Base-by-base conservation (phyloP, 2,888 invertebrate genomes). In the Epiperipatus broadwayi region DNA sequence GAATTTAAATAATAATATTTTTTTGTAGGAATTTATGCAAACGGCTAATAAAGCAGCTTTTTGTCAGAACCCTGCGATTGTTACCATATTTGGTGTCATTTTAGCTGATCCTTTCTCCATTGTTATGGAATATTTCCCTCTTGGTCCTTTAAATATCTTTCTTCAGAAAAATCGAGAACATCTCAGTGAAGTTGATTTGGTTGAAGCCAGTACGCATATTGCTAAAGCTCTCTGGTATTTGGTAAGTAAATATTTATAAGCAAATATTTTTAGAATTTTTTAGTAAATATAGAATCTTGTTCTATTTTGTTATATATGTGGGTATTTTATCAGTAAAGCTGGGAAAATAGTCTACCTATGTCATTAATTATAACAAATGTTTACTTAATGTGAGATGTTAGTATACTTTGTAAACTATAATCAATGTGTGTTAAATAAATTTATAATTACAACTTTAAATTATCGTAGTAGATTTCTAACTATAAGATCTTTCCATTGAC, bases 151-250 rank as follows among this genome's bases (percentile, higher is more conserved):
- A 10, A 78, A 84, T 53, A 65, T 63, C 33, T 80, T 78, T 56
- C 64, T 60, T 12, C 43, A 41, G 33, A 44, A 48, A 28, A 44
- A 50, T 35, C n/a, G n/a, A n/a, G n/a, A 44, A 4, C 45, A 45
- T 12, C 41, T 57, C 4, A 50, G 52, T 41, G 48, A 50, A 41
- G 68, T 76, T 0, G 79, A 83, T 53, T 63, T 85, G 46, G 71
- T 84, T 47, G 81, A 84, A 57, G 78, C 81, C 30, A 69, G 78
- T 7, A 75, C 78, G 20, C 74, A 75, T 38, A 57, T 87, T 37
- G 81, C 84, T 2, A 74, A 78, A 21, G 85, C 83, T 7, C 63
- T 87, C 19, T 83, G 79, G 73, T 79, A 83, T 61, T 63, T 87
- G 61, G 78, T 78, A 59, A 59, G 56, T 56, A 36, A 37, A 31